These are phyloP conservation scores for Hyles lineata DNA, from an alignment of 2,888 invertebrate genomes.

Conservation along the genomic window DNA sequence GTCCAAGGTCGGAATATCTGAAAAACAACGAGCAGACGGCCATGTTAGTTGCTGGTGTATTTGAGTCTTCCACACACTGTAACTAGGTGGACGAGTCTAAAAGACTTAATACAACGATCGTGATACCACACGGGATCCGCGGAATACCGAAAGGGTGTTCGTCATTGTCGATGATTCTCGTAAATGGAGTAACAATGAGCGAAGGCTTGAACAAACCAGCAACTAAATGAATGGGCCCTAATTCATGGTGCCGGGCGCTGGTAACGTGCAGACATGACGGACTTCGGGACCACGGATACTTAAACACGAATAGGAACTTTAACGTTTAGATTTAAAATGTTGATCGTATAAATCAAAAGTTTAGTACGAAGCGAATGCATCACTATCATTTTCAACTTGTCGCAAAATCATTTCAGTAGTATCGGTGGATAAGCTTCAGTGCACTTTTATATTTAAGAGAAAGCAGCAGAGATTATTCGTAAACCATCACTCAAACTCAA, in stretches of 20 bases:
- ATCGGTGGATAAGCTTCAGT: constrained; percentile 63
- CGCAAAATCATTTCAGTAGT: constrained; percentile 50
- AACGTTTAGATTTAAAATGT: constrained; percentile 12
- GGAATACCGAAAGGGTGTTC: constrained; percentile 1
- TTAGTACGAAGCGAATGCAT: constrained; percentile 51
- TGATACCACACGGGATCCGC: constrained; percentile 12
- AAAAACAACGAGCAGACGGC: constrained; percentile 81
- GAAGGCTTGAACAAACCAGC: constrained; percentile 67
- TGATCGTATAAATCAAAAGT: constrained; percentile 30
- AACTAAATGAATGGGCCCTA: constrained; percentile 58
- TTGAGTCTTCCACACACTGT: constrained; percentile 61
- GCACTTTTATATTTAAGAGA: constrained; percentile 64
- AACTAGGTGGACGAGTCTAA: constrained; percentile 10
- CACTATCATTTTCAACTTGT: constrained; percentile 44
- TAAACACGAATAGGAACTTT: background rate
- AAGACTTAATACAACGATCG: background rate
- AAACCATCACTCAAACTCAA: constrained; percentile 79
- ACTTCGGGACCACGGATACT: background rate
- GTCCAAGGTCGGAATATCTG: constrained; percentile 84
- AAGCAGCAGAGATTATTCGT: constrained; percentile 75
- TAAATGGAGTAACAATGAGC: constrained; percentile 44
- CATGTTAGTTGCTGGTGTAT: constrained; percentile 76
- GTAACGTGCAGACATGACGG: constrained; percentile 7
- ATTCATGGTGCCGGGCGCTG: background rate
- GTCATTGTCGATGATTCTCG: constrained; percentile 14